Evolutionary conservation across 2,888 invertebrate genomes (phyloP), one percentile per base, ranked within the genome.

Genomic region (Megaustenia siamemsis): DNA sequence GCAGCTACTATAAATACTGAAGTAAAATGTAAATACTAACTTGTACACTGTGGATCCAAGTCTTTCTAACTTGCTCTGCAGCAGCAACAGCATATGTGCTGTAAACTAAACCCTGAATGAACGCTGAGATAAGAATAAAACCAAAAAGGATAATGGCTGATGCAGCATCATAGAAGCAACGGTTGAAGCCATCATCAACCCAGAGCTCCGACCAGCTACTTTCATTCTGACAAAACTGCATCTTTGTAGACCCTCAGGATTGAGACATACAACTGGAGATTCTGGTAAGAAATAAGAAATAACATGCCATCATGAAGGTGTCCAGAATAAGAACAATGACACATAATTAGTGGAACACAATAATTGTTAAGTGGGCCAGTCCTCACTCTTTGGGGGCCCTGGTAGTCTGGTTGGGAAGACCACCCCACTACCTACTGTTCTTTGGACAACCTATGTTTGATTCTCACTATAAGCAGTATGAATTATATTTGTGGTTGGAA

Each of bases 121-220:
- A 95, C 81, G 98, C 98, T 94, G 97, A 97, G 77, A 97, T 93
- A 5, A 97, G 92, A 18, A 98, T 94, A 92, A 97, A 97, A 38
- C 96, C 95, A 80, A 96, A 96, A 89, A 97, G 96, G 32, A 97
- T 92, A 1, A 96, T 94, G 4, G 96, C 95, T 0, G 97, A 96
- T 60, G 97, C 94, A 0, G 98, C 98, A 91, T 98, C 97, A 96
- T 97, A 96, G 93, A 98, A 98, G 94, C 98, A 99, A 24, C 90
- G 91, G 38, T 98, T 97, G 89, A 97, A 96, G 79, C 98, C 98
- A 95, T 97, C 96, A 91, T 97, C 95, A 77, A 96, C 95, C 97
- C 97, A 97, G 3, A 90, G 86, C 6, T 89, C 56, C 3, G 90
- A 87, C 83, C 93, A 90, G 53, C 86, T 87, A 21, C 90, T 90